Base-by-base conservation (phyloP, 2,113 vertebrate species). In the Lampris incognitus region DNA sequence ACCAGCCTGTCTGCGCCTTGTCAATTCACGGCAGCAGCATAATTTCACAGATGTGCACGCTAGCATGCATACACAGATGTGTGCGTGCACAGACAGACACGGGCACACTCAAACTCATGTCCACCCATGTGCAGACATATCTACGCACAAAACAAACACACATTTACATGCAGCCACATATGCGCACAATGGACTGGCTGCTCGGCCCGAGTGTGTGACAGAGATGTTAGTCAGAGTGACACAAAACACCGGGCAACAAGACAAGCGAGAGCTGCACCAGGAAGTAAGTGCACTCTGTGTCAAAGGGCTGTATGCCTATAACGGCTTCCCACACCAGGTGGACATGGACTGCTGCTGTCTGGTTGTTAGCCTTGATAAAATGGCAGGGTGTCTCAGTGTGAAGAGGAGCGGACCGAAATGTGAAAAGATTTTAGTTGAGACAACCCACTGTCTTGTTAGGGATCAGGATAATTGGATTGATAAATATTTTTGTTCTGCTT, bases 241-340 rank as follows among this genome's bases (percentile, higher is more conserved):
- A 85, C 74, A 80, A 74, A 87, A 65, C 68, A 76, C 66, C 81
- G 82, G 60, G 9, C 9, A 71, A 74, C 74, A 74, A 84, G 81
- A 81, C 89, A 92, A 88, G 85, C 87, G 88, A 85, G 88, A 91
- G 88, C 88, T 92, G 88, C 76, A 78, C 44, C 76, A 82, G 87
- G 82, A 88, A 90, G 85, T 79, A 13, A 52, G 77, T 79, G 82
- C 85, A 62, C 79, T 62, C 80, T 80, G 79, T 82, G 83, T 83
- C 81, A 77, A 76, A 84, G 63, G 55, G 83, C 51, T 69, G 24
- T 68, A 73, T 72, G 84, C 61, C 76, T 39, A 48, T 60, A 68
- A 64, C 66, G 70, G 70, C 74, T 67, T 79, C 71, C 83, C 72
- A 49, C 72, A 72, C 83, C 76, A 87, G 88, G 81, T 92, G 82